Evolutionary conservation across 2,888 invertebrate genomes (phyloP), one percentile per base, ranked within the genome.

Genomic region (Nemurella pictetii): DNA sequence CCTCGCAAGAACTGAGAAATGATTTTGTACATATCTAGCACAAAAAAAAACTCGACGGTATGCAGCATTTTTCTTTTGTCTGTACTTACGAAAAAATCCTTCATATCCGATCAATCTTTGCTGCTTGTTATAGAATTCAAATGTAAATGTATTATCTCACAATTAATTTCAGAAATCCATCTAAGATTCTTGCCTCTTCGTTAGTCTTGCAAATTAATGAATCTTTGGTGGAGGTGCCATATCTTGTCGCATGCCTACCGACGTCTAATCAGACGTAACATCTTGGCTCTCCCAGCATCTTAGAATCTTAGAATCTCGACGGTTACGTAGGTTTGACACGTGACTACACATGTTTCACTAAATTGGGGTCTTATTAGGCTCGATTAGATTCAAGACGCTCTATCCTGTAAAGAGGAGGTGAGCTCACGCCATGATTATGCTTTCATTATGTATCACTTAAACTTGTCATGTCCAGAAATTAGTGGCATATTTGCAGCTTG

Each of bases 381-480:
- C 35, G 29, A 55, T 85, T 83, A 85, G n/a, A 81, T 80, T 27
- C 26, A 81, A 81, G 85, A 85, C 85, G 85, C 80, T 72, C 75
- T 75, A 9, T 75, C 27, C 75, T 75, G 7, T 2, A n/a, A 75
- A 26, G 75, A 1, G 27, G 55, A 20, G 55, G 55, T 3, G 2
- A 55, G 20, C 55, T 20, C 25, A 72, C 80, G 72, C 29, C 55
- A 55, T 0, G 80, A 27, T 75, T 82, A 82, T 36, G 73, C 55
- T 78, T 78, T 85, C 83, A 83, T 80, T 75, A 83, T 80, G 85
- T 85, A 78, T 85, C 85, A 85, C 82, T 85, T 85, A 83, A 85
- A 83, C 83, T 80, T 85, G 85, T 85, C 85, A 85, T 85, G 85
- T 85, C 85, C 85, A 83, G 83, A 78, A 83, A 83, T 27, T 83